Base-by-base conservation (phyloP, 2,113 vertebrate genomes). In the Paradisaea rubra region DNA sequence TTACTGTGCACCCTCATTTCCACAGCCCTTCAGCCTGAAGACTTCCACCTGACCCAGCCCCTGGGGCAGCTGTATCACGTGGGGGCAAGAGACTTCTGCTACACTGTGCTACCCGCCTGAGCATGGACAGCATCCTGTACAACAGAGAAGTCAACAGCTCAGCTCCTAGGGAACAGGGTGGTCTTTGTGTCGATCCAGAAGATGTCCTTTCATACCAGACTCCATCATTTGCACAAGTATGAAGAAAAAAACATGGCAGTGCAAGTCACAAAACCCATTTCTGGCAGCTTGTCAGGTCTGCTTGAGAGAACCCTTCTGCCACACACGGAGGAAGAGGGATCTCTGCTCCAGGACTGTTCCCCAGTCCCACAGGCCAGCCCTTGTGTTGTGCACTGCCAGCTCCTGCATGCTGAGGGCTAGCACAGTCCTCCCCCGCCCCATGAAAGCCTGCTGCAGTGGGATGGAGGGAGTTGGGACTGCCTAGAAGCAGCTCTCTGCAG, bases 81-180 rank as follows among this genome's bases (percentile, higher is more conserved):
- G 17, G 7, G 7, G 37, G 7, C 66, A 72, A 35, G 22, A 79
- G 15, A 72, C 39, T 44, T 72, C 22, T 21, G 47, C 30, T 37
- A 52, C 1, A 0, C n/a, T 5, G 13, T 5, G 4, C 70, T 19
- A 31, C 37, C 44, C 2, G 2, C 65, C 20, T 16, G 20, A 59
- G 41, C 52, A 74, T 1, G 9, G 65, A 19, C 21, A 88, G 47
- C 66, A 49, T 14, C 47, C 61, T 44, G 84, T 28, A 41, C 76
- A 44, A 15, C 16, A 50, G 16, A 53, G 35, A 37, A 44, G 30
- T 11, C 39, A 83, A 12, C 41, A 74, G 63, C 63, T 53, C 44
- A 52, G 45, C 24, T 73, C 42, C 39, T 4, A 1, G 10, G 42
- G 31, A 81, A 73, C 30, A 65, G 19, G 11, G n/a, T 17, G 37